Evolutionary conservation across 1,140 invertebrate genomes (phyloP).

Genomic region (Heliconius eleuchia): DNA sequence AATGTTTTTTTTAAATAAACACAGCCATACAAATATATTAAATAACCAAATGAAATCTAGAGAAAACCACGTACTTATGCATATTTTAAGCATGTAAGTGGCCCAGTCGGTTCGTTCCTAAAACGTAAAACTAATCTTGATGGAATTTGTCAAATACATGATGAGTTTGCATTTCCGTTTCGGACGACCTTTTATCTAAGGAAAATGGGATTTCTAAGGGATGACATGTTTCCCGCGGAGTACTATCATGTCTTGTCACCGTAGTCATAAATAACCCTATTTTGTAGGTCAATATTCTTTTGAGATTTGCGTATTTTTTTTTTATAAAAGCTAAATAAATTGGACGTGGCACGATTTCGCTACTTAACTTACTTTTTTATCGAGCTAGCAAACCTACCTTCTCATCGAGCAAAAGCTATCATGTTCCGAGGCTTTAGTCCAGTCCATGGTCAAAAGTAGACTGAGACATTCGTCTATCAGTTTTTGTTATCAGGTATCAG

Average conservation of each 20-base stretch:
- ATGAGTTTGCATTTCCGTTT: conserved; percentile 5
- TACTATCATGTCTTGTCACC: neutral
- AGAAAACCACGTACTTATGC: no score
- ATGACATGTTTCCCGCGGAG: neutral
- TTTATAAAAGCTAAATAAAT: neutral
- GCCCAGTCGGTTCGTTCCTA: neutral
- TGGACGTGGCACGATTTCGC: no score
- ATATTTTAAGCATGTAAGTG: neutral
- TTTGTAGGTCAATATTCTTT: neutral
- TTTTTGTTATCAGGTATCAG: no score
- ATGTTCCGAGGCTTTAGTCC: no score
- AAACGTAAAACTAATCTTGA: neutral
- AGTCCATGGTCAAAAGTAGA: no score
- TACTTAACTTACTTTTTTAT: no score
- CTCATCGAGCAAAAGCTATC: no score
- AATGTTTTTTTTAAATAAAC: no score
- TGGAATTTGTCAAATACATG: conserved; percentile 2
- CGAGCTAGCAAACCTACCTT: no score
- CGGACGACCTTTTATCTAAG: conserved; percentile 3
- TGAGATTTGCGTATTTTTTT: neutral
- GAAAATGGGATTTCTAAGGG: neutral
- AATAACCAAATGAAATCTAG: no score
- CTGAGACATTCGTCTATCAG: no score
- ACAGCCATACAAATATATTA: no score
- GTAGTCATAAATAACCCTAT: conserved; percentile 3